Evolutionary conservation across 1,140 invertebrate species (phyloP).

Genomic region (Mylabris phalerata): DNA sequence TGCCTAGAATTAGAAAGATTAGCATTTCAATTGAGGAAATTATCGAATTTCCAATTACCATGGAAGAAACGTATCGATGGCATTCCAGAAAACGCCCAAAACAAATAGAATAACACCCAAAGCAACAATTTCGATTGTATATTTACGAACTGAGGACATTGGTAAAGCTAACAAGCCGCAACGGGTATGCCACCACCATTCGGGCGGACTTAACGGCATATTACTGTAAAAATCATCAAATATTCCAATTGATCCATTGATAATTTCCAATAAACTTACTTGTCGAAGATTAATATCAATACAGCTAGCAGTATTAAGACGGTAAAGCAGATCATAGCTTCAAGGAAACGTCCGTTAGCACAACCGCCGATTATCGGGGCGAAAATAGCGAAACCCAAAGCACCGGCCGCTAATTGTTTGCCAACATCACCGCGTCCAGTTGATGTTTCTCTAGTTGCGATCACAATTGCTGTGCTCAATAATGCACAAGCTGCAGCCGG

Average conservation of each 20-base stretch:
- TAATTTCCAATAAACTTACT: constrained; percentile 39
- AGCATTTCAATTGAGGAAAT: too few relatives aligned
- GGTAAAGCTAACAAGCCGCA: constrained; percentile 66
- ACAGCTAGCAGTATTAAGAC: constrained; percentile 56
- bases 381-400: constrained; percentile 63
- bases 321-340: constrained; percentile 53
- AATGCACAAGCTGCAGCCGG: constrained; percentile 62
- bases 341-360: constrained; percentile 27
- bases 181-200: constrained; percentile 77
- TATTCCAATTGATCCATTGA: neutral
- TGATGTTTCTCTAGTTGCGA: constrained; percentile 70
- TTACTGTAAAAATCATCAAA: constrained; percentile 38
- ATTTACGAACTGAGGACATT: constrained; percentile 64
- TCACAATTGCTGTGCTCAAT: constrained; percentile 68
- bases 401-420: constrained; percentile 69
- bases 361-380: constrained; percentile 56
- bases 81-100: constrained; percentile 70
- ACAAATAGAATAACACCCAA: constrained; percentile 61
- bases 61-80: constrained; percentile 67
- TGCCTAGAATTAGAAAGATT: constrained; percentile 44
- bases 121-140: constrained; percentile 61
- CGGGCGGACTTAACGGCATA: constrained; percentile 68
- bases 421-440: constrained; percentile 72
- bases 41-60: constrained; percentile 46
- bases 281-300: constrained; percentile 55